Evolutionary conservation across 2,888 invertebrate species (phyloP), one percentile per base, ranked within the genome.

Genomic region (Charanyca ferruginea): DNA sequence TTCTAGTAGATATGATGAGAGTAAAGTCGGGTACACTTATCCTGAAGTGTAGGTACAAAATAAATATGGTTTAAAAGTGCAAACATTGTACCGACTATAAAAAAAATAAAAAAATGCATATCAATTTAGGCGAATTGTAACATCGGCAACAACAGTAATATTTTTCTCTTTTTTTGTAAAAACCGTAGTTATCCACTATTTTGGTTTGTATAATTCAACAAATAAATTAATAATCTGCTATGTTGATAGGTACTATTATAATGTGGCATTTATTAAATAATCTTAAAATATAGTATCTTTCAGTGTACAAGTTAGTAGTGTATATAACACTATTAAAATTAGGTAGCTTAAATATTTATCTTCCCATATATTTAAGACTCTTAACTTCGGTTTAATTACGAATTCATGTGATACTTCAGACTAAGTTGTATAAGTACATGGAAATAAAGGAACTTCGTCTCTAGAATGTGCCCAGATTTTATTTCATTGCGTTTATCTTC

Each of bases 351-450:
- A 83, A 88, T 90, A 89, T 90, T 90, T 90, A 90, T 91, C 88
- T 90, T 87, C 83, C 47, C 60, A 77, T 84, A 82, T 84, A 77
- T 83, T 69, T 88, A 86, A 86, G 85, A 81, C 73, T 79, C 83
- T 84, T 73, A 80, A 80, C 67, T 87, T 87, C 80, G 80, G 80
- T 86, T 88, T 87, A 83, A 82, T 90, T 91, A 92, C 86, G 87
- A 88, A 90, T 93, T 91, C 87, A 92, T 93, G 93, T 93, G 93
- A 93, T 93, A 93, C 91, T 93, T 92, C 90, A 87, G 88, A 83
- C 82, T 93, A 92, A 92, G 92, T 89, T 93, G 89, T 91, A 84
- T 90, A 90, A 90, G 89, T 91, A 93, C 90, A 90, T 91, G 89
- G 83, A 91, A 93, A 89, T 90, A 93, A 93, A 91, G 86, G 87